Percentiles rank a stretch among this genome's conserved stretches.
Evolutionary conservation across 1,140 invertebrate species (phyloP).

Genomic region (Hyles vespertilio): DNA sequence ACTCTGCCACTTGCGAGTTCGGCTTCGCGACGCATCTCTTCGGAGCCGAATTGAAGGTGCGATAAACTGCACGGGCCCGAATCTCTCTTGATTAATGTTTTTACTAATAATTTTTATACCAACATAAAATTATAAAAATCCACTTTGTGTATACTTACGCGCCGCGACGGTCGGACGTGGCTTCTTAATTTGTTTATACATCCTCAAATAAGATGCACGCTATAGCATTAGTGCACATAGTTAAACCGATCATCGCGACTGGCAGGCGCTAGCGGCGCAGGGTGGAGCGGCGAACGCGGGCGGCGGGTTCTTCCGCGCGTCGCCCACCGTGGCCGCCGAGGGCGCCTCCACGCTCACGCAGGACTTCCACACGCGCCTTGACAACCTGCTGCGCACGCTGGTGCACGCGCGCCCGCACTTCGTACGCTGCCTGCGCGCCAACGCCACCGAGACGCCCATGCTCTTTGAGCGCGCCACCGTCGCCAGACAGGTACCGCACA

Average conservation of each 20-base stretch:
- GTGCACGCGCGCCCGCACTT: slow-evolving; percentile 96
- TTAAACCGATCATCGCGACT: too few relatives aligned
- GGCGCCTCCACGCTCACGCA: slow-evolving; percentile 93
- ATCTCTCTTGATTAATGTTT: too few relatives aligned
- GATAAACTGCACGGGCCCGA: too few relatives aligned
- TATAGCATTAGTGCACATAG: too few relatives aligned
- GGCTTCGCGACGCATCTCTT: slow-evolving; percentile 97
- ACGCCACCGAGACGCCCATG: slow-evolving; percentile 85
- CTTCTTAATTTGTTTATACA: too few relatives aligned
- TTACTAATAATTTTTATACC: too few relatives aligned
- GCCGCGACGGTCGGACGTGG: too few relatives aligned
- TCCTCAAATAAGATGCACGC: too few relatives aligned
- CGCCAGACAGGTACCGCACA: slow-evolving; percentile 72
- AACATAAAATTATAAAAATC: too few relatives aligned
- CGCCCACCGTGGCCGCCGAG: slow-evolving; percentile 93
- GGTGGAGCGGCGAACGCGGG: slow-evolving; percentile 86
- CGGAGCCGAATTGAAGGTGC: slow-evolving; percentile 89
- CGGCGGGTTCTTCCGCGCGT: slow-evolving; percentile 86
- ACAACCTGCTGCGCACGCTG: slow-evolving; percentile 92
- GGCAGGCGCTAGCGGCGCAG: slow-evolving; percentile 83
- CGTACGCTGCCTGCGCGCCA: slow-evolving; percentile 93
- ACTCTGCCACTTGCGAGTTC: slow-evolving; percentile 94
- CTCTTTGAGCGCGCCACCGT: slow-evolving; percentile 88
- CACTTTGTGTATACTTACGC: too few relatives aligned
- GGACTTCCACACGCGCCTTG: slow-evolving; percentile 95